Evolutionary conservation across 1,140 invertebrate genomes (phyloP).

Genomic region (Euschistus heros): DNA sequence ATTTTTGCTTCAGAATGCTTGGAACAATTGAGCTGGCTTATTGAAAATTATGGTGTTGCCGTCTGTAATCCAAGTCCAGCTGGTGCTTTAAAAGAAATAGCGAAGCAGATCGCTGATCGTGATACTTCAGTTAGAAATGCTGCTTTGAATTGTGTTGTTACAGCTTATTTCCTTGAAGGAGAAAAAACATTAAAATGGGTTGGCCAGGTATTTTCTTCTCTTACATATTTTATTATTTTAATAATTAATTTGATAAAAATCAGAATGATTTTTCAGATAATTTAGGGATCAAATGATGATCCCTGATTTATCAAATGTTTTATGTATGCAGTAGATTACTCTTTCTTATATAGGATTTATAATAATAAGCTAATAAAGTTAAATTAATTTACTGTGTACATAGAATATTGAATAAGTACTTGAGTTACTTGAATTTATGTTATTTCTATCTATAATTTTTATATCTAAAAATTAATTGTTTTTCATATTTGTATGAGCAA

Average conservation of each 20-base stretch:
- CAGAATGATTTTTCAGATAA: too few species aligned
- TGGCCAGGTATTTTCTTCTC: constrained; percentile 56
- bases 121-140: constrained; percentile 94
- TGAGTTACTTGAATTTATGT: too few species aligned
- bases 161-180: constrained; percentile 81
- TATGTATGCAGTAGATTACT: too few species aligned
- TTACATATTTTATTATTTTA: neutral
- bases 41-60: constrained; percentile 74
- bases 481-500: too few species aligned
- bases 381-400: too few species aligned
- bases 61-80: constrained; percentile 69
- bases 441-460: too few species aligned
- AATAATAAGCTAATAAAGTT: too few species aligned
- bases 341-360: too few species aligned
- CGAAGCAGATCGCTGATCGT: constrained; percentile 86
- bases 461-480: too few species aligned
- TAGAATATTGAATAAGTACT: too few species aligned
- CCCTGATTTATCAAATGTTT: too few species aligned
- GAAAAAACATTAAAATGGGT: constrained; percentile 72
- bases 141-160: constrained; percentile 86
- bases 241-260: neutral
- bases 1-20: constrained; percentile 61
- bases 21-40: constrained; percentile 76
- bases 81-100: constrained; percentile 65
- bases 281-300: too few species aligned